Base-by-base conservation (phyloP, 2,888 invertebrate genomes). In the Megalurothrips usitatus region DNA sequence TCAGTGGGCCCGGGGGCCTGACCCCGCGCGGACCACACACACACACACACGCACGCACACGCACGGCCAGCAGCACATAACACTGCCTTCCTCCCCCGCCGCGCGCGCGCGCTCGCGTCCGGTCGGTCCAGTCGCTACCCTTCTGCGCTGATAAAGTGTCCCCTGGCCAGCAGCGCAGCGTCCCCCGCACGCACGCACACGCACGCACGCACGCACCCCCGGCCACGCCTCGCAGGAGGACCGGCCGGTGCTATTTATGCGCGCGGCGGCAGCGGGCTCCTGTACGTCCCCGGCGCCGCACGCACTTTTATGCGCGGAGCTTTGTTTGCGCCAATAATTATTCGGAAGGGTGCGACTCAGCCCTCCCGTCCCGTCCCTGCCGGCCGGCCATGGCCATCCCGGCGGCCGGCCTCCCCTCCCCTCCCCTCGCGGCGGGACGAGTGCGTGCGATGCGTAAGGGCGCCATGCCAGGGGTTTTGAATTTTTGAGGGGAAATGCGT, bases 251-350 rank as follows among this genome's bases (percentile, higher is more conserved):
- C 68, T 75, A 75, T 75, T 75, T 75, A 75, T 75, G 68, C 68
- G 68, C 9, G 12, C 68, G 26, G 68, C 68, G 12, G 58, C 58
- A 43, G 34, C 34, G 6, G 34, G 34, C 34, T 43, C 11, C 58
- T 6, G 68, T 19, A n/a, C 68, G 9, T n/a, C 23, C 68, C 23
- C 68, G 23, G 68, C 68, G 23, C 63, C 63, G 63, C 68, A 75
- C 68, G 68, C 68, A 75, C 68, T 75, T 75, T 75, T 75, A 75
- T 75, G 68, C 68, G 68, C 26, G 23, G 26, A 26, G 68, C 68
- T 75, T 75, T 75, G 68, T 75, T 75, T 75, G 68, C 68, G 68
- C 68, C 68, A 75, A 75, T 75, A 75, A 75, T 75, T 75, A 75
- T 75, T 75, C 68, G 68, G 68, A 75, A 75, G 68, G 68, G 68